Conservation (phyloP, 2,888 invertebrate genomes). For the Ypsolopha sequella region DNA sequence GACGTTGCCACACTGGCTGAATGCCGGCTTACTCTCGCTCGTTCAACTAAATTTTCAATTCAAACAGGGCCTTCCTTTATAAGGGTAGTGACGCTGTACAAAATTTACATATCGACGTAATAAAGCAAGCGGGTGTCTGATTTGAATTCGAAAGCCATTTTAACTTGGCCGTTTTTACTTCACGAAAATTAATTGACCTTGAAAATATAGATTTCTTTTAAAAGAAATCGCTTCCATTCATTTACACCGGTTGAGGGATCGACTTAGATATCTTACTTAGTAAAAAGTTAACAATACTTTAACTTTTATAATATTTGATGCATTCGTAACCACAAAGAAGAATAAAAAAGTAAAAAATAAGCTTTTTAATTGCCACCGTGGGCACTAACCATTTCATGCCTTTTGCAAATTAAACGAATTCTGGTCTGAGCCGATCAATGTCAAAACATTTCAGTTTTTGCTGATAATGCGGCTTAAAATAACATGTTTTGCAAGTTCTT, state of each 20-base stretch:
- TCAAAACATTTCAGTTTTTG: conserved; percentile 1
- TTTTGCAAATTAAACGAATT: not conserved
- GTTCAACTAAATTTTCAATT: conserved; percentile 69
- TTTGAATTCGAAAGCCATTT: conserved; percentile 41
- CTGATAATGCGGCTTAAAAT: no score
- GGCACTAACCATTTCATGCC: not conserved
- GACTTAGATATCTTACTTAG: no score
- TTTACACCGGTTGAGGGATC: no score
- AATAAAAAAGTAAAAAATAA: no score
- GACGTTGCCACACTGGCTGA: conserved; percentile 64
- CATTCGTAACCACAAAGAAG: no score
- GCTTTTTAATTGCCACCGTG: no score
- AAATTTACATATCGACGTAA: conserved; percentile 70
- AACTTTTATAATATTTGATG: no score
- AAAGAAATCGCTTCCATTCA: no score
- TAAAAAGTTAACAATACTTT: no score
- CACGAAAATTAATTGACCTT: no score
- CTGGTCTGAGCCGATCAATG: not conserved
- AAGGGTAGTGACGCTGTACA: conserved; percentile 69
- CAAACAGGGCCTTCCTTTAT: conserved; percentile 69
- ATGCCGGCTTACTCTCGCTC: conserved; percentile 51
- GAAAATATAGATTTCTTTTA: no score
- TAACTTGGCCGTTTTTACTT: no score
- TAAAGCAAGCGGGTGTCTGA: conserved; percentile 60
- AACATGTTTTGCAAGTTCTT: not conserved